A percentile compares a stretch with the other conserved stretches of the same genome.
Evolutionary conservation across 2,888 invertebrate genomes (phyloP).

Genomic region (Micoletzkya japonica): DNA sequence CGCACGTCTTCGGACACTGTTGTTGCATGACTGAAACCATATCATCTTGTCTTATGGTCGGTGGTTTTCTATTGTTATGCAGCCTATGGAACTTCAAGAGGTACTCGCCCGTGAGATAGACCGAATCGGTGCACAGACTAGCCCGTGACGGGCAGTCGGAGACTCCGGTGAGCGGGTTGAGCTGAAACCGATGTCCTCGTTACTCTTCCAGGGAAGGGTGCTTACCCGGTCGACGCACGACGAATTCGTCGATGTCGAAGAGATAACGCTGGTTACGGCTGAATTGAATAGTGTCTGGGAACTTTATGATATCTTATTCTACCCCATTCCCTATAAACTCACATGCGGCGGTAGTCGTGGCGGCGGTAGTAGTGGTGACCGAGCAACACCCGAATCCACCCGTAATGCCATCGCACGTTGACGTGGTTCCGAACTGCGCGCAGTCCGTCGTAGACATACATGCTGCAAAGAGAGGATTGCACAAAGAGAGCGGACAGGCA

Average conservation of each 20-base stretch:
- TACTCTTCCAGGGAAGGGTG: not conserved
- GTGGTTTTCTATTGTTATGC: too few species aligned
- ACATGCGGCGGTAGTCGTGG: slow-evolving; percentile 1
- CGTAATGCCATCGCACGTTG: too few species aligned
- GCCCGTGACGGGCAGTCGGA: slow-evolving; percentile 21
- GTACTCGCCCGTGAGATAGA: slow-evolving; percentile 3
- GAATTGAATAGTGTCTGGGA: not conserved
- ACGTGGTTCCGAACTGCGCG: too few species aligned
- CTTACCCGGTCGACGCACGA: not conserved
- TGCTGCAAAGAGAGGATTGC: too few species aligned
- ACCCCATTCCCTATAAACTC: not conserved
- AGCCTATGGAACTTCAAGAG: too few species aligned
- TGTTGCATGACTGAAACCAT: slow-evolving; percentile 4
- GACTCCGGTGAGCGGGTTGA: slow-evolving; percentile 17
- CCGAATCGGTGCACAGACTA: slow-evolving; percentile 5
- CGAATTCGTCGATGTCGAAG: not conserved
- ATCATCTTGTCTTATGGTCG: not conserved
- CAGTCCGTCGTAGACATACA: too few species aligned
- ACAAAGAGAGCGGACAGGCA: not conserved
- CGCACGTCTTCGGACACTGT: slow-evolving; percentile 22
- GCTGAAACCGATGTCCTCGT: slow-evolving; percentile 5
- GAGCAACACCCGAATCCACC: slow-evolving; percentile 4
- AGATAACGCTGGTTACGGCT: not conserved
- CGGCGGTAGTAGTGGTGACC: not conserved
- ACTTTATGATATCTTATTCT: too few species aligned